These are phyloP conservation scores for Donacobius atricapilla DNA, from an alignment of 2,113 vertebrate species.

Conservation along the genomic window DNA sequence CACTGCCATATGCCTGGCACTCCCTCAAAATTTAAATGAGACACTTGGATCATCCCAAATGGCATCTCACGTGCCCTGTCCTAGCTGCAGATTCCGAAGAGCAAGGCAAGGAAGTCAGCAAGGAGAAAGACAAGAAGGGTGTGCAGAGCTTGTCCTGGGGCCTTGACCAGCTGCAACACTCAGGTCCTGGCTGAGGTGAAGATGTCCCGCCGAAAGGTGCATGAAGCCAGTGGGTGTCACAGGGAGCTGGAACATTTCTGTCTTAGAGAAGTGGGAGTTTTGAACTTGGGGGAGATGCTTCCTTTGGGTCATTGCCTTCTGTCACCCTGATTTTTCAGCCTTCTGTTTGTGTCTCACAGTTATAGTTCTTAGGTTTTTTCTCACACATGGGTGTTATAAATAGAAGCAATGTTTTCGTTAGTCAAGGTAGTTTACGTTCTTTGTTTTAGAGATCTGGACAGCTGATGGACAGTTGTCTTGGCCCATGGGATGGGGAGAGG, in stretches of 20 bases:
- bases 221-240: not conserved
- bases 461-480: no score
- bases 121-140: not conserved
- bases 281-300: fast-evolving
- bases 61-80: not conserved
- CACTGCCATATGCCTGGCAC: not conserved
- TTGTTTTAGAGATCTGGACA: no score
- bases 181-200: not conserved
- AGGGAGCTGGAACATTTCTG: not conserved
- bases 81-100: not conserved
- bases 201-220: not conserved
- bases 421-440: no score
- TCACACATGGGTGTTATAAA: no score
- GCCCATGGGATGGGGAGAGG: no score
- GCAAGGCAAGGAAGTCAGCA: not conserved
- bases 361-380: no score
- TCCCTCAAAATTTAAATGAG: not conserved
- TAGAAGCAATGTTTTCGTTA: no score
- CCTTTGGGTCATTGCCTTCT: not conserved
- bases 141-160: not conserved
- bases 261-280: not conserved
- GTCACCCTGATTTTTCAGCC: no score
- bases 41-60: not conserved
- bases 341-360: no score
- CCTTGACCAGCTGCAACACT: not conserved